These are phyloP conservation scores for Neoniphon sammara DNA, from an alignment of 2,797 vertebrate species.

Conservation along the genomic window DNA sequence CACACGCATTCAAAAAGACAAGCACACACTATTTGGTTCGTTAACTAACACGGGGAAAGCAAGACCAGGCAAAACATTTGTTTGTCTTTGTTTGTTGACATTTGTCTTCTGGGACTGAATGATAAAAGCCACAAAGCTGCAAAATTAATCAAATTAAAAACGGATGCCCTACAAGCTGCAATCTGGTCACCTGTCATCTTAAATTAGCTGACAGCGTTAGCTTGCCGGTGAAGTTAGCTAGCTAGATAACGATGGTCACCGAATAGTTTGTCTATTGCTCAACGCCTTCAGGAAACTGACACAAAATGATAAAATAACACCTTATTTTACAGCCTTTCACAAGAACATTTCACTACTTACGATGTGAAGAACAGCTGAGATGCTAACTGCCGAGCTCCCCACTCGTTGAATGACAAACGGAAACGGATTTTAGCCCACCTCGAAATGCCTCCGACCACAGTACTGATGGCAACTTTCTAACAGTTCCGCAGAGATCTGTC, in stretches of 20 bases:
- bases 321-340: too few species aligned
- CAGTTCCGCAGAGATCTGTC: neutral
- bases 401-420: constrained; percentile 52
- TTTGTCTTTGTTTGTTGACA: too few species aligned
- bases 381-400: too few species aligned
- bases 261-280: too few species aligned
- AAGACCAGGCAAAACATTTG: too few species aligned
- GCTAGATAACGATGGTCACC: too few species aligned
- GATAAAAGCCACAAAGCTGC: neutral
- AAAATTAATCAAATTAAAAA: neutral
- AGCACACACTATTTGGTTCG: too few species aligned
- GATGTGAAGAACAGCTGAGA: neutral
- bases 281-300: neutral
- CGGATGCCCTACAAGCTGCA: neutral
- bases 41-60: too few species aligned
- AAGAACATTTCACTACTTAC: constrained; percentile 12
- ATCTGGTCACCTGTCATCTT: neutral
- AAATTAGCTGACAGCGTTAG: neutral
- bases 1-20: too few species aligned
- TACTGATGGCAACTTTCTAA: neutral
- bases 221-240: neutral
- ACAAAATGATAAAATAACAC: neutral
- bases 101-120: too few species aligned
- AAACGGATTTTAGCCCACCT: constrained; percentile 8
- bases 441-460: constrained; percentile 43